A percentile compares a stretch with the other conserved stretches of the same genome.
Conservation (phyloP, 2,113 vertebrate species). For the Sakesphorus luctuosus region DNA sequence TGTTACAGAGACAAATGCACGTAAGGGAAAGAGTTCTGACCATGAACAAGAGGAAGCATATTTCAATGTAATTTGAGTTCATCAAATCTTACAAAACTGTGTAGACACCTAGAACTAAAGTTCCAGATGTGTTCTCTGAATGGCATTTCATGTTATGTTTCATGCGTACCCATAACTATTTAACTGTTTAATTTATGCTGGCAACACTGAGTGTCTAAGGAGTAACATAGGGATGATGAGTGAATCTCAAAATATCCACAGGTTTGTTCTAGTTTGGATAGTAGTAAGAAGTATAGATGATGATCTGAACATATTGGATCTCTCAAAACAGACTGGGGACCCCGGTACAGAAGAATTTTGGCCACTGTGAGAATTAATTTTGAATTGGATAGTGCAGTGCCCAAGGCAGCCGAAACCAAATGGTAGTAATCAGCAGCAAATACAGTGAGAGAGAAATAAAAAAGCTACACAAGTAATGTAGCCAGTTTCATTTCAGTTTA, state of each 20-base stretch:
- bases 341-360: background rate
- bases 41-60: background rate
- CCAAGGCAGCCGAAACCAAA: conserved; percentile 2
- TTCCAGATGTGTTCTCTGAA: background rate
- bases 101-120: background rate
- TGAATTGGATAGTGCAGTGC: background rate
- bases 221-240: background rate
- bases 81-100: background rate
- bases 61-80: background rate
- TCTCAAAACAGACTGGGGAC: background rate
- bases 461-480: background rate
- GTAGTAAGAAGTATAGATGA: background rate
- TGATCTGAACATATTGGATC: background rate
- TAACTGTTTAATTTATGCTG: background rate
- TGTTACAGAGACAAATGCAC: background rate
- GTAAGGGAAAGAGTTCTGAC: background rate
- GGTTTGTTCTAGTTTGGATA: background rate
- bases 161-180: background rate
- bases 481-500: background rate
- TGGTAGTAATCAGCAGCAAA: conserved; percentile 35
- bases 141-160: background rate
- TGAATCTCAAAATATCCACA: conserved; percentile 1
- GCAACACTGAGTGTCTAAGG: background rate
- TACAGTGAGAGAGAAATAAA: background rate
- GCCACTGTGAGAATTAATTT: background rate